A percentile compares a stretch with the other conserved stretches of the same genome.
Evolutionary conservation across 1,140 invertebrate species (phyloP).

Genomic region (Anadara kagoshimensis): DNA sequence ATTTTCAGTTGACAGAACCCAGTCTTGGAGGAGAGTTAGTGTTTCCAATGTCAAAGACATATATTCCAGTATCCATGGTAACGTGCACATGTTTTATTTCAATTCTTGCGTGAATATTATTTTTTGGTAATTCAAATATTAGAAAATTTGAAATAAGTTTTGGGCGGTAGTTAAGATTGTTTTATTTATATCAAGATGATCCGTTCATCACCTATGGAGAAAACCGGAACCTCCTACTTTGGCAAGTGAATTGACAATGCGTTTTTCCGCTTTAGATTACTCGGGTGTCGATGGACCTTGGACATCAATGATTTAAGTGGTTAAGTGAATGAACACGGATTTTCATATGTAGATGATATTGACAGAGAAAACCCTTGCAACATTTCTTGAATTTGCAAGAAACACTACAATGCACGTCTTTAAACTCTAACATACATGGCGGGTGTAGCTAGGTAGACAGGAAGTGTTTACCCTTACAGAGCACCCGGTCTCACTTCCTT

Average conservation of each 20-base stretch:
- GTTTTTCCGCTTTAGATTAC: background rate
- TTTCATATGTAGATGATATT: no score
- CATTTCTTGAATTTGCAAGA: no score
- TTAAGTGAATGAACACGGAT: no score
- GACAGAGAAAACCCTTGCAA: no score
- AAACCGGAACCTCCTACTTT: background rate
- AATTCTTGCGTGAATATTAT: background rate
- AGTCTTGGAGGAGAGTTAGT: slow-evolving; percentile 14
- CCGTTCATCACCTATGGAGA: background rate
- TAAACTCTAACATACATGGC: no score
- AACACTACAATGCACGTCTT: no score
- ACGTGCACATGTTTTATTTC: background rate
- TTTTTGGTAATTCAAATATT: background rate
- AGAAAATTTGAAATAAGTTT: background rate
- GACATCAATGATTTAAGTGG: background rate
- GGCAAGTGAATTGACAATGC: background rate
- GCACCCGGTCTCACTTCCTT: no score
- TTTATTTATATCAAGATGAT: background rate
- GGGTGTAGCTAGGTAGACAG: no score
- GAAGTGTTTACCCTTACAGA: no score
- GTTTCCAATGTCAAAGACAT: slow-evolving; percentile 22
- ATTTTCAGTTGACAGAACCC: slow-evolving; percentile 11
- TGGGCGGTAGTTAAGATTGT: background rate
- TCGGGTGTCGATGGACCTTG: background rate
- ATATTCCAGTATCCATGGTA: slow-evolving; percentile 13